Evolutionary conservation across 2,888 invertebrate genomes (phyloP).

Genomic region (Eupeodes latifasciatus): DNA sequence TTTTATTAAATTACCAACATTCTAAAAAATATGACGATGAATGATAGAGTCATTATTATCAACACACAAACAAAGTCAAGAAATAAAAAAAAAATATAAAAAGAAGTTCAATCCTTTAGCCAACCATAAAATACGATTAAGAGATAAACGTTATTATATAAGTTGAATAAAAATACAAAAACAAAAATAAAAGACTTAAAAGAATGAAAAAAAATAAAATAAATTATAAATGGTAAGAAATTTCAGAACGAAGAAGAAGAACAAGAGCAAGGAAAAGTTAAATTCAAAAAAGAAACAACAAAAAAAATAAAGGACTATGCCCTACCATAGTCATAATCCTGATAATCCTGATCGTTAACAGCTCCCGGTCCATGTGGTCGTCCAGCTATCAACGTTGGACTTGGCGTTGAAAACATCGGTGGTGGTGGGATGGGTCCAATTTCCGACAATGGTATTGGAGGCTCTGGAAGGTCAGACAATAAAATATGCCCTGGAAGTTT

Average conservation of each 20-base stretch:
- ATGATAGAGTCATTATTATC: slow-evolving; percentile 16
- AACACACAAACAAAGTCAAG: slow-evolving; percentile 18
- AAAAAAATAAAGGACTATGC: slow-evolving; percentile 56
- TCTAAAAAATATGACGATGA: slow-evolving; percentile 20
- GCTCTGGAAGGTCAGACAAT: slow-evolving; percentile 95
- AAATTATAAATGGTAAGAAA: slow-evolving; percentile 7
- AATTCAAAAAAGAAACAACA: neutral
- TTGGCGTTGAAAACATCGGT: slow-evolving; percentile 97
- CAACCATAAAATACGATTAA: slow-evolving; percentile 59
- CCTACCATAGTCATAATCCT: slow-evolving; percentile 88
- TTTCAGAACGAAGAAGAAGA: slow-evolving; percentile 12
- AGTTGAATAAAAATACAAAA: slow-evolving; percentile 6
- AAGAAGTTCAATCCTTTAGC: slow-evolving; percentile 29
- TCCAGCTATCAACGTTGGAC: slow-evolving; percentile 88
- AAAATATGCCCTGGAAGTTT: slow-evolving; percentile 86
- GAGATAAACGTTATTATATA: slow-evolving; percentile 30
- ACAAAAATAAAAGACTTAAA: slow-evolving; percentile 3
- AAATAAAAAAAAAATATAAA: neutral
- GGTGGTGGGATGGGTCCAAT: slow-evolving; percentile 97
- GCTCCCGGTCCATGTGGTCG: slow-evolving; percentile 85
- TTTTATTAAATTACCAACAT: slow-evolving; percentile 24
- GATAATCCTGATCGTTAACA: slow-evolving; percentile 83
- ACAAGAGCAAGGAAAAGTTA: no score
- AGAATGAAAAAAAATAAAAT: neutral
- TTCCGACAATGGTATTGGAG: slow-evolving; percentile 95